These are phyloP conservation scores for Corythaeola cristata DNA, from an alignment of 2,113 vertebrate genomes.

Conservation along the genomic window DNA sequence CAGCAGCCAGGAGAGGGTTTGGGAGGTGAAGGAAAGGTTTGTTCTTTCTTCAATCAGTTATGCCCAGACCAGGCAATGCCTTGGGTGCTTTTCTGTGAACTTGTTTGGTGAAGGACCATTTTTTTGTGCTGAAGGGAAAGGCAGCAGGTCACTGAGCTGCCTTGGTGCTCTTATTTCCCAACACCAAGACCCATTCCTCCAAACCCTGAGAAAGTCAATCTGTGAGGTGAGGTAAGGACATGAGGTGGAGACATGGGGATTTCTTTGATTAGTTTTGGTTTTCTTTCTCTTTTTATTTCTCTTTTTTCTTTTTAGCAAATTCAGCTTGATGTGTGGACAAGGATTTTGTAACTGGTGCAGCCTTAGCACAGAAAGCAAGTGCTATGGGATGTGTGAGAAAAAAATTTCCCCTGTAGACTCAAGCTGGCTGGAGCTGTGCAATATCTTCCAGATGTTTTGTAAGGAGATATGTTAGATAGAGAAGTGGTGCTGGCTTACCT, in stretches of 20 bases:
- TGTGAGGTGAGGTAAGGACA: not conserved
- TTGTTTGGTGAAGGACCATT: not conserved
- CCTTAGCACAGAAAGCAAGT: not conserved
- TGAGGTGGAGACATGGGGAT: not conserved
- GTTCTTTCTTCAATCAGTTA: not conserved
- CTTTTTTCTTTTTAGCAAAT: not conserved
- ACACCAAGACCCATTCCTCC: not conserved
- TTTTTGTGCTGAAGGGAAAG: not conserved
- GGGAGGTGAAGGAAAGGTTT: not conserved
- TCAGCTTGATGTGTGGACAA: not conserved
- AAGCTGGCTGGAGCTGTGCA: not conserved
- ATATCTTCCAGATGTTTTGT: not conserved
- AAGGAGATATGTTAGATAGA: not conserved
- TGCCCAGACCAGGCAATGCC: rapidly evolving
- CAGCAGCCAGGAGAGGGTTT: not conserved
- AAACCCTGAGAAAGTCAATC: not conserved
- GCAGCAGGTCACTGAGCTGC: not conserved
- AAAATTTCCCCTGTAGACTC: not conserved
- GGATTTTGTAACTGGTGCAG: not conserved
- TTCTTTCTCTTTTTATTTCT: not conserved
- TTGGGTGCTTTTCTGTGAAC: not conserved
- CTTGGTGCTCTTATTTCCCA: not conserved
- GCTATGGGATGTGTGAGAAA: not conserved
- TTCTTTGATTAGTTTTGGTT: not conserved
- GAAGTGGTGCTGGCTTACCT: not conserved